Evolutionary conservation across 2,888 invertebrate species (phyloP).

Genomic region (Pandemis heparana): DNA sequence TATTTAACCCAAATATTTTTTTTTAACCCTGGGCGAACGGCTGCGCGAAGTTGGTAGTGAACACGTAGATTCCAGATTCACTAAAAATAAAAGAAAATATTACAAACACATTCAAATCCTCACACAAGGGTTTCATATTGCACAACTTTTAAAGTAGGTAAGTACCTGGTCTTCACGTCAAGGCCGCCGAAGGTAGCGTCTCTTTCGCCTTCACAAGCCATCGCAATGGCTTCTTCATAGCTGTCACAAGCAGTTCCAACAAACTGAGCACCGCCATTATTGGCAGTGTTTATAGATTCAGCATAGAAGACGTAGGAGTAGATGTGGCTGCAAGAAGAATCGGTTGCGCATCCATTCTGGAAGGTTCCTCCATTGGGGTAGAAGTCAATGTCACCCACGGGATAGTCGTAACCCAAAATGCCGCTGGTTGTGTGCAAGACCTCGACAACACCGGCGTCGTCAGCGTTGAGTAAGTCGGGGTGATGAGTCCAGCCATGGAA

Average conservation of each 20-base stretch:
- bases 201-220: slow-evolving; percentile 60
- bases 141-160: background rate
- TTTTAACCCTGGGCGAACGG: slow-evolving; percentile 55
- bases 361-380: slow-evolving; percentile 74
- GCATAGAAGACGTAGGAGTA: slow-evolving; percentile 68
- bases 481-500: slow-evolving; percentile 75
- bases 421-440: slow-evolving; percentile 74
- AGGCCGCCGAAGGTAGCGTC: slow-evolving; percentile 68
- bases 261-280: slow-evolving; percentile 57
- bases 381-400: slow-evolving; percentile 75
- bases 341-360: slow-evolving; percentile 66
- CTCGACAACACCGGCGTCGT: slow-evolving; percentile 71
- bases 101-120: background rate
- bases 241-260: slow-evolving; percentile 68
- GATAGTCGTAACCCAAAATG: slow-evolving; percentile 66
- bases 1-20: background rate
- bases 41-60: slow-evolving; percentile 51
- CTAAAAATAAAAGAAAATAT: slow-evolving; percentile 44
- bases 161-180: slow-evolving; percentile 59
- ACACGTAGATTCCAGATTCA: slow-evolving; percentile 54
- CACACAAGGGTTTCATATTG: background rate
- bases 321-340: slow-evolving; percentile 64
- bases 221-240: slow-evolving; percentile 59
- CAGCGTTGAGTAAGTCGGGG: slow-evolving; percentile 60
- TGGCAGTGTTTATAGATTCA: slow-evolving; percentile 64